Evolutionary conservation across 1,140 invertebrate genomes (phyloP).

Genomic region (Prorops nasuta): DNA sequence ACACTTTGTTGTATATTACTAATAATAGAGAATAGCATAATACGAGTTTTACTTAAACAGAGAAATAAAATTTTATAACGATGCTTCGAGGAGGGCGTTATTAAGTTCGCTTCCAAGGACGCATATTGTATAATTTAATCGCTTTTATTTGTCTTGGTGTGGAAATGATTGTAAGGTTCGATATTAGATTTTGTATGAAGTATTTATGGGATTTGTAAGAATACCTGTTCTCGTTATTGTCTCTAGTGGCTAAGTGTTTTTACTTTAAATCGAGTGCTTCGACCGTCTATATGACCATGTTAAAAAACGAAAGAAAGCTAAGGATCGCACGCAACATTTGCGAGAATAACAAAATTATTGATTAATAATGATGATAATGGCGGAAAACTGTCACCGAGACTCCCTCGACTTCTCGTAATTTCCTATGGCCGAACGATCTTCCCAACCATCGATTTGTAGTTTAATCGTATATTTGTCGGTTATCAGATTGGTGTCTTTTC

Average conservation of each 20-base stretch:
- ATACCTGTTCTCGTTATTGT: not conserved
- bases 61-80: not conserved
- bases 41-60: constrained; percentile 18
- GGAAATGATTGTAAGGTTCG: constrained; percentile 17
- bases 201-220: not conserved
- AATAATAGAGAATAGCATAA: constrained; percentile 8
- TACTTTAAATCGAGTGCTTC: not conserved
- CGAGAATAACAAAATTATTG: not conserved
- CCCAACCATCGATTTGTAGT: no score
- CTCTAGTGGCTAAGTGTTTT: not conserved
- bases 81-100: not conserved
- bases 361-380: no score
- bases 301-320: not conserved
- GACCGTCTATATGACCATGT: not conserved
- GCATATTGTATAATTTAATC: not conserved
- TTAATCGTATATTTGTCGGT: no score
- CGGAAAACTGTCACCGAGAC: no score
- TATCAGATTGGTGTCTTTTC: no score
- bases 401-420: no score
- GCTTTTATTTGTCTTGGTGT: not conserved
- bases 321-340: not conserved
- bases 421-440: no score
- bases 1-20: constrained; percentile 20
- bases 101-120: constrained; percentile 9
- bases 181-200: constrained; percentile 21